phyloP scores from a whole-genome alignment of 2,888 invertebrate species.

The Liodrosophila aerea region DNA sequence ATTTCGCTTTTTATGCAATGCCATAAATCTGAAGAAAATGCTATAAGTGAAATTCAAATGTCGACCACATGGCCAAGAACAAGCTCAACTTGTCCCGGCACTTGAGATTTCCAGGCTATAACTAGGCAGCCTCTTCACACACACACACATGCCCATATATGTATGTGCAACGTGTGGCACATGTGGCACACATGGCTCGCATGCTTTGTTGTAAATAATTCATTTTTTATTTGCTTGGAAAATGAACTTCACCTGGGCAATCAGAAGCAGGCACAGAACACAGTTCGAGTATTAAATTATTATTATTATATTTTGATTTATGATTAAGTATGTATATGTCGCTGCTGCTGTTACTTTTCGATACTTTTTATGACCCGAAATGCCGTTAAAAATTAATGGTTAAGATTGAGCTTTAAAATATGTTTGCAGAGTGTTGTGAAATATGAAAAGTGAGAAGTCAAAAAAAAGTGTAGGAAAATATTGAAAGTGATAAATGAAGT shows the following conservation, averaged over 20 bases:
- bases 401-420: not conserved
- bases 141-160: not conserved
- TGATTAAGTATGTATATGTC: constrained; percentile 34
- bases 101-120: constrained; percentile 21
- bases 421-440: too few relatives aligned
- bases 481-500: too few relatives aligned
- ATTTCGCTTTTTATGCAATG: constrained; percentile 27
- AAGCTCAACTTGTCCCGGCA: constrained; percentile 36
- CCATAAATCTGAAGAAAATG: constrained; percentile 44
- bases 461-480: not conserved
- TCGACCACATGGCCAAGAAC: constrained; percentile 39
- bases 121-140: not conserved
- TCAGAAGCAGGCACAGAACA: constrained; percentile 26
- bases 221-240: constrained; percentile 48
- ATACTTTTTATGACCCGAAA: constrained; percentile 30
- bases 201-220: constrained; percentile 44
- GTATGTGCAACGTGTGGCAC: constrained; percentile 24
- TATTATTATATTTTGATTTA: constrained; percentile 49
- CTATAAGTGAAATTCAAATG: constrained; percentile 47
- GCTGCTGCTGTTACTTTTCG: constrained; percentile 7
- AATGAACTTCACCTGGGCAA: constrained; percentile 51
- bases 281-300: constrained; percentile 28
- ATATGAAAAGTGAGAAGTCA: too few relatives aligned
- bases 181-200: constrained; percentile 1
- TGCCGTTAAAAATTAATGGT: constrained; percentile 37